Evolutionary conservation across 1,140 invertebrate genomes (phyloP), one percentile per base, ranked within the genome.

Genomic region (Drepana arcuata): DNA sequence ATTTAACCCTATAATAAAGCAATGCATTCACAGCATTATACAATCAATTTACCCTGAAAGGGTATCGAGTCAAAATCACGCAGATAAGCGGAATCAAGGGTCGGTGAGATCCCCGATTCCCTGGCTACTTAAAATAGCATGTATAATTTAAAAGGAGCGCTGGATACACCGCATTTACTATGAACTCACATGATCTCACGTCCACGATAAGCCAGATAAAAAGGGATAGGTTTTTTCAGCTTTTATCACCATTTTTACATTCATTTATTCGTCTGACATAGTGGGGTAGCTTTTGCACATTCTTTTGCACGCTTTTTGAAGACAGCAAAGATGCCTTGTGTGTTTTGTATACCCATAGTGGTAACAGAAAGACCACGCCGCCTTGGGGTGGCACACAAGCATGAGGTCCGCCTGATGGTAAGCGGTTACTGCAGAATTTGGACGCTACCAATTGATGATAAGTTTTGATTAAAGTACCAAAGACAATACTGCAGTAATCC

Each of bases 41-140:
- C 60, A 69, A 69, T 71, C 65, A 69, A 67, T 67, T 66, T 63
- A 60, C 41, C 53, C 52, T 27, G 41, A 67, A 67, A 60, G 48
- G 49, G 59, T 69, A 62, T 63, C 41, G 51, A 37, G 36, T 35
- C 32, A 37, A 61, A 65, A 67, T 68, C 55, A 64, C 49, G 50
- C 49, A 63, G 58, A 74, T 65, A 69, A 57, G 49, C 51, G 53
- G 45, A 50, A 62, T 57, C 34, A 44, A 56, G 55, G 46, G 47
- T 29, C 24, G 13, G 16, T 23, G 28, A 37, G 34, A 30, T 38
- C 41, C 32, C 42, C 46, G 47, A 55, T 55, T 48, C 53, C 52
- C 41, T 53, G 49, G 53, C 47, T 56, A 61, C 61, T 66, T 68
- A 61, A 64, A 68, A 70, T 57, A 42, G 57, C 61, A 59, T 66